Conservation (phyloP, 2,888 invertebrate species). For the Phoenoteleia sp. region DNA sequence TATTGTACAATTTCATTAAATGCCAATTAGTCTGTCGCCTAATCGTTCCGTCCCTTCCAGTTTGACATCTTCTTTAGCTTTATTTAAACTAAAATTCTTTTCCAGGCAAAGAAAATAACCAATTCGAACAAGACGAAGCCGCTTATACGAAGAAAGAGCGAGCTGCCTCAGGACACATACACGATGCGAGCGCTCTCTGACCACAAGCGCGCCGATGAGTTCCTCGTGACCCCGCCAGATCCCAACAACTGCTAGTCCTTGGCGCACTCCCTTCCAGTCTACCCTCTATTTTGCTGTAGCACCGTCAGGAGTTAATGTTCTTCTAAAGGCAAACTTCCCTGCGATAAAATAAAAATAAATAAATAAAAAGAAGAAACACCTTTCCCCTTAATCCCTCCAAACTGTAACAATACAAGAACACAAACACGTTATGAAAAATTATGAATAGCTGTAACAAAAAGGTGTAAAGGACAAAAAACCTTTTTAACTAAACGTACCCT, state of each 20-base stretch:
- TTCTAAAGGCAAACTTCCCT: conserved; percentile 55
- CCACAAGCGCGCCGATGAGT: conserved; percentile 97
- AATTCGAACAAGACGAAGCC: conserved; percentile 91
- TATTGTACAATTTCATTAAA: too few relatives aligned
- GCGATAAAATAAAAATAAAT: neutral
- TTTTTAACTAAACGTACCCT: too few relatives aligned
- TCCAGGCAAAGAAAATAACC: conserved; percentile 81
- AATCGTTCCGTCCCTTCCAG: too few relatives aligned
- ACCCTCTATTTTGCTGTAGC: conserved; percentile 84
- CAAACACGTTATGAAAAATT: neutral
- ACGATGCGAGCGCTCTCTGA: conserved; percentile 97
- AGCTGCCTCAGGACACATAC: conserved; percentile 97
- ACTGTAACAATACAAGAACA: conserved; percentile 19
- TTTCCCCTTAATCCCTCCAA: conserved; percentile 18
- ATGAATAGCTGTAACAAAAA: conserved; percentile 3
- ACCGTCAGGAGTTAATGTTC: conserved; percentile 83
- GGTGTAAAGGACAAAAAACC: neutral
- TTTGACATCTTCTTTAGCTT: too few relatives aligned
- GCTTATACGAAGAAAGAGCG: conserved; percentile 97
- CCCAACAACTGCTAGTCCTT: conserved; percentile 94
- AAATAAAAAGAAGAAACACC: conserved; percentile 12
- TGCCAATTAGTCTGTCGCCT: too few relatives aligned
- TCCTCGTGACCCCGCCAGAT: conserved; percentile 94
- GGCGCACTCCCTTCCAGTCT: conserved; percentile 83
- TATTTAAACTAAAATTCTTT: too few relatives aligned